Conservation (phyloP, 2,113 vertebrate species). For the Alces alces region DNA sequence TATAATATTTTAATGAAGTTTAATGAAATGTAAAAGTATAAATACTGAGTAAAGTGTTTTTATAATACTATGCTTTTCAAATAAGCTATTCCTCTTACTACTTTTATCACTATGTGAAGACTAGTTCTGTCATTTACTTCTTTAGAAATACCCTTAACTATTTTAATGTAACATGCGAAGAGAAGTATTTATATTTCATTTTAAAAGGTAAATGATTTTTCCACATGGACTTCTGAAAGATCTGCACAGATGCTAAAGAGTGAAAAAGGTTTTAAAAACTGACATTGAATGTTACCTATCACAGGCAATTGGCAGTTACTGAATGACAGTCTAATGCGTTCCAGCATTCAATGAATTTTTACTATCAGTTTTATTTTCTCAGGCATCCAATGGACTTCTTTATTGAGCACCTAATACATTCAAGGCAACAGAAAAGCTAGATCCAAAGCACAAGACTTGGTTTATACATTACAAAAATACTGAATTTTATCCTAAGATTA, state of each 20-base stretch:
- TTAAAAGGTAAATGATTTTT: background rate
- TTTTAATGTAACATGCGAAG: constrained; percentile 6
- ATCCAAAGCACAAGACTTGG: background rate
- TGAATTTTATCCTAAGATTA: background rate
- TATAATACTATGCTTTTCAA: background rate
- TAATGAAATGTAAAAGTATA: constrained; percentile 12
- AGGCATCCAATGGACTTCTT: background rate
- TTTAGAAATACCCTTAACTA: constrained; percentile 16
- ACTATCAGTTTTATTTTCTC: background rate
- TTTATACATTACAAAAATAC: background rate
- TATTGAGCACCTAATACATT: background rate
- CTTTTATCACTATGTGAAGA: background rate
- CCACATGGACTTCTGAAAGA: background rate
- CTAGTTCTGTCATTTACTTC: background rate
- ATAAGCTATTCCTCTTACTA: background rate
- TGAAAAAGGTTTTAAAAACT: background rate
- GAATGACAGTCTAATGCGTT: background rate
- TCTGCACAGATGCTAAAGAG: background rate
- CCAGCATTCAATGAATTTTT: background rate
- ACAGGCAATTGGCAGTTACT: background rate
- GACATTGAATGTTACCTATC: background rate
- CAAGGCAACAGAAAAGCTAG: background rate
- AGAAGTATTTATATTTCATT: constrained; percentile 5
- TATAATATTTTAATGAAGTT: background rate
- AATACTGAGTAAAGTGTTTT: background rate